These are phyloP conservation scores for Caenorhabditis plicata DNA, from an alignment of 2,888 invertebrate genomes.

Conservation along the genomic window DNA sequence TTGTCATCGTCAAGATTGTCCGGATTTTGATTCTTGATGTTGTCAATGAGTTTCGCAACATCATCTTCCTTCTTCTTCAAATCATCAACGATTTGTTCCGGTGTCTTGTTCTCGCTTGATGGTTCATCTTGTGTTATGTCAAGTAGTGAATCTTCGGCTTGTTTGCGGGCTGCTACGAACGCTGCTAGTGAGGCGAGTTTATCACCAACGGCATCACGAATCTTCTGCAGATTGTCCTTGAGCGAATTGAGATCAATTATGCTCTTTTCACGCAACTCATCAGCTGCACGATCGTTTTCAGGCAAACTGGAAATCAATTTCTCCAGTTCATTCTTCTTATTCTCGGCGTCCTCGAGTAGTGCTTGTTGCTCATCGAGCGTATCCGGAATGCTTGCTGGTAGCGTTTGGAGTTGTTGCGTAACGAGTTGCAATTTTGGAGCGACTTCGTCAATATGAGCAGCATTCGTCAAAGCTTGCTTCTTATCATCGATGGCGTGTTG, in stretches of 20 bases:
- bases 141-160: constrained; percentile 39
- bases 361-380: constrained; percentile 38
- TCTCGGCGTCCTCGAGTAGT: constrained; percentile 38
- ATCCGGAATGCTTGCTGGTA: constrained; percentile 27
- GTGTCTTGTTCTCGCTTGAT: constrained; percentile 11
- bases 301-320: constrained; percentile 33
- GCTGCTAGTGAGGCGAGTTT: constrained; percentile 47
- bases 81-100: constrained; percentile 33
- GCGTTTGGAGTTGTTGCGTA: constrained; percentile 30
- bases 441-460: constrained; percentile 31
- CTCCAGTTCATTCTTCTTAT: constrained; percentile 35
- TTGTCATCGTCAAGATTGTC: constrained; percentile 37
- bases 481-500: constrained; percentile 32
- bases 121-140: constrained; percentile 18
- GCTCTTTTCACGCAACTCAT: constrained; percentile 41
- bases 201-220: constrained; percentile 45
- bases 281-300: constrained; percentile 30
- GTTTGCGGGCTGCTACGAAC: constrained; percentile 44
- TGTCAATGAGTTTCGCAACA: constrained; percentile 21
- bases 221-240: constrained; percentile 39
- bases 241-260: constrained; percentile 44
- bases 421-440: constrained; percentile 38
- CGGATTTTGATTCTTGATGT: constrained; percentile 18
- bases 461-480: constrained; percentile 25
- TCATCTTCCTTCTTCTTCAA: constrained; percentile 26